phyloP scores from a whole-genome alignment of 2,797 vertebrate species.

The Emys orbicularis region DNA sequence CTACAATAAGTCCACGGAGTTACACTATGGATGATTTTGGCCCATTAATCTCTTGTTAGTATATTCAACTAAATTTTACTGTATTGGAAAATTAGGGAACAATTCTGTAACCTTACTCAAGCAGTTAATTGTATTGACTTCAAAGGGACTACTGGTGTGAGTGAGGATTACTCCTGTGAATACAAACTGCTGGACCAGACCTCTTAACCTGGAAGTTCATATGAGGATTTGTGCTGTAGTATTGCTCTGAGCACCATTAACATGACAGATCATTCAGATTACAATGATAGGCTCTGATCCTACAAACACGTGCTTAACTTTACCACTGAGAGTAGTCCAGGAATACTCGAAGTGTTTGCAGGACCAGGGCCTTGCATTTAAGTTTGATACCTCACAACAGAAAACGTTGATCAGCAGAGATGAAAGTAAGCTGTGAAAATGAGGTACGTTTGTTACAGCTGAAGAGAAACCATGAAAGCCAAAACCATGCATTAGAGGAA shows the following conservation, averaged over 20 bases:
- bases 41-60: neutral
- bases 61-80: neutral
- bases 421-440: fast-evolving
- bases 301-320: neutral
- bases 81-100: fast-evolving
- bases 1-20: neutral
- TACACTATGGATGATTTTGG: neutral
- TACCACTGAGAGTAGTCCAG: fast-evolving
- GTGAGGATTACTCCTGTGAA: fast-evolving
- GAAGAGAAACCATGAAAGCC: neutral
- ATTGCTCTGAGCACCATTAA: neutral
- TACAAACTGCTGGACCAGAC: fast-evolving
- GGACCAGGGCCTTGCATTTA: neutral
- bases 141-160: neutral
- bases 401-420: neutral
- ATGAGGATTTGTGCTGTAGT: fast-evolving
- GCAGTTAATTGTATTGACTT: fast-evolving
- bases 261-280: neutral
- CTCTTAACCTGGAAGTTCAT: neutral
- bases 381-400: fast-evolving
- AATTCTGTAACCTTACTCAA: fast-evolving
- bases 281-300: neutral
- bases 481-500: neutral
- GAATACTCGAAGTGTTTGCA: fast-evolving
- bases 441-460: fast-evolving